Base-by-base conservation (phyloP, 2,797 vertebrate genomes). In the Helostoma temminkii region DNA sequence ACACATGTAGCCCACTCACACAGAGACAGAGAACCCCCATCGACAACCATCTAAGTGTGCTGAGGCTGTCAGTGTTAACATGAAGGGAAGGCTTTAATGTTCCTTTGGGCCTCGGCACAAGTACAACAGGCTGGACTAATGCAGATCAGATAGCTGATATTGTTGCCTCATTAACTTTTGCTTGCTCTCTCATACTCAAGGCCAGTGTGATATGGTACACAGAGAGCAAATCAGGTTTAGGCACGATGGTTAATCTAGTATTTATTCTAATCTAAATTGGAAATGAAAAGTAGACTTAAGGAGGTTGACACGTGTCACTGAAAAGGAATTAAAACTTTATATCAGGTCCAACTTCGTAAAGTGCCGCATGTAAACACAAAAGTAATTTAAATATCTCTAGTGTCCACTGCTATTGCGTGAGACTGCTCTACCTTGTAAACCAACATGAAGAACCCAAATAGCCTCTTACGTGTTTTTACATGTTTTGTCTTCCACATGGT, bases 401-500 rank as follows among this genome's bases (percentile, higher is more conserved):
- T 15, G 12, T 63, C 3, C 42, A 52, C 58, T 74, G 55, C 62
- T 58, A 11, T 93, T 70, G 92, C 90, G 91, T 94, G 91, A 92
- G 88, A 91, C 78, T 76, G 78, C 48, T 48, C 45, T 36, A 69
- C 47, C 80, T 75, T 57, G 74, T 75, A 84, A 86, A 82, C 80
- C 84, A 58, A 83, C 90, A 92, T 81, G 78, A 88, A 63, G 65
- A 85, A 75, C 86, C 83, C 72, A 88, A 91, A 90, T 76, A 89
- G 86, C 78, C 83, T 89, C 85, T 87, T 90, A 88, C 78, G 71
- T 90, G 85, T 85, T 92, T 86, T 92, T 91, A 90, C 91, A 93
- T 28, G 86, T 85, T 92, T 93, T 84, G 87, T 93, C 86, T 91
- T 91, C 88, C 93, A 93, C 92, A 92, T 93, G 93, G 90, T 88